Conservation (phyloP, 2,113 vertebrate species). For the Diphyllodes magnificus region DNA sequence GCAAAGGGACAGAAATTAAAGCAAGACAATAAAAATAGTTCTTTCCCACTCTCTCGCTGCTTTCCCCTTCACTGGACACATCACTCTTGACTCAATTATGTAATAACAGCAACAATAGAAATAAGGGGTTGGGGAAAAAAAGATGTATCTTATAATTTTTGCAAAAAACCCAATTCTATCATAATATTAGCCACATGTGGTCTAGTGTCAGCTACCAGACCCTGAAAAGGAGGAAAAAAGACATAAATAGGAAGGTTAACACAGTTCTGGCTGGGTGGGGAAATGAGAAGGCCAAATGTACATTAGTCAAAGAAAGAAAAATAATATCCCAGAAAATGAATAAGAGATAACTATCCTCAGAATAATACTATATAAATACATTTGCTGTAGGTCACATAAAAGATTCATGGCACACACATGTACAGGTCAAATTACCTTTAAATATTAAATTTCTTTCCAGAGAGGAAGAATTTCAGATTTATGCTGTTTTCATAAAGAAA, state of each 20-base stretch:
- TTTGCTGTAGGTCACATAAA: constrained; percentile 81
- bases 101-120: neutral
- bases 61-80: neutral
- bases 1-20: neutral
- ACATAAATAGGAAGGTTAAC: constrained; percentile 68
- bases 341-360: constrained; percentile 74
- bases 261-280: constrained; percentile 70
- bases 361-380: constrained; percentile 80
- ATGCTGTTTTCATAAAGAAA: constrained; percentile 65
- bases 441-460: constrained; percentile 80
- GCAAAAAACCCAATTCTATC: neutral
- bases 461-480: constrained; percentile 63
- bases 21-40: neutral
- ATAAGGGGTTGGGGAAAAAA: neutral
- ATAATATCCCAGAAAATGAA: constrained; percentile 73
- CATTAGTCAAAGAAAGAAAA: constrained; percentile 67
- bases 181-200: constrained; percentile 57
- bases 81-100: neutral
- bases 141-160: neutral
- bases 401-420: constrained; percentile 76
- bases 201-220: constrained; percentile 73
- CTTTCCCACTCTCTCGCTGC: neutral
- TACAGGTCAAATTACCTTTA: constrained; percentile 82
- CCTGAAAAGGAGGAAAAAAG: constrained; percentile 66
- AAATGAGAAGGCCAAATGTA: constrained; percentile 76